Conservation (phyloP, 2,888 invertebrate genomes). For the Yponomeuta plumbellus region DNA sequence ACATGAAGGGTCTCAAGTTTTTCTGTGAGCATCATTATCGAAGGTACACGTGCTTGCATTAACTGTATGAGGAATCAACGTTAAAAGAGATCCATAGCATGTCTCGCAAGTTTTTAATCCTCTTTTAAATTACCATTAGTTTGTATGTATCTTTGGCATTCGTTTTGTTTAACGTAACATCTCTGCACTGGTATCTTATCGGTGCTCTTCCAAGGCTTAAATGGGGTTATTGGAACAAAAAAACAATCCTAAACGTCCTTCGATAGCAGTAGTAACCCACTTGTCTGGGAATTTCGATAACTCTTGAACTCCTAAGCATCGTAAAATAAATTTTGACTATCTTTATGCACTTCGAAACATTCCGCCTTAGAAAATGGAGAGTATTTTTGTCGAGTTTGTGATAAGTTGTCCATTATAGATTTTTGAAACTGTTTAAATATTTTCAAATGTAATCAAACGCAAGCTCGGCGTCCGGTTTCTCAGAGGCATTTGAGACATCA, state of each 20-base stretch:
- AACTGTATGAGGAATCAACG: conserved; percentile 14
- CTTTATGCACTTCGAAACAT: background rate
- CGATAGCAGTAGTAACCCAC: conserved; percentile 58
- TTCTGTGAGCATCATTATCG: conserved; percentile 15
- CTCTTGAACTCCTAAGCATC: conserved; percentile 58
- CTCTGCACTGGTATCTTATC: conserved; percentile 29
- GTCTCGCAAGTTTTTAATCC: background rate
- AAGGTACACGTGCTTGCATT: conserved; percentile 25
- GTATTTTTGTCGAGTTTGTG: background rate
- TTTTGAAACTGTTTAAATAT: too few species aligned
- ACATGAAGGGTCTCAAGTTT: conserved; percentile 10
- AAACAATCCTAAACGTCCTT: conserved; percentile 50
- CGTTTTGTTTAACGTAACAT: background rate
- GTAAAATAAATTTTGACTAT: background rate
- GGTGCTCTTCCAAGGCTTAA: conserved; percentile 35
- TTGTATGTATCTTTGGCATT: background rate
- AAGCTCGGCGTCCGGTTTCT: background rate
- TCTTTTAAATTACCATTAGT: conserved; percentile 7
- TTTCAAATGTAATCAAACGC: background rate
- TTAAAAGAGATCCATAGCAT: conserved; percentile 16
- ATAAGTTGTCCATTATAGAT: background rate
- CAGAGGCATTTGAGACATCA: too few species aligned
- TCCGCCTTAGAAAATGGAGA: background rate
- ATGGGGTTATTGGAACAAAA: conserved; percentile 64
- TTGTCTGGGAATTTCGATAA: conserved; percentile 53